These are phyloP conservation scores for Anguilla pacifica DNA, from an alignment of 2,797 vertebrate species.

Conservation along the genomic window DNA sequence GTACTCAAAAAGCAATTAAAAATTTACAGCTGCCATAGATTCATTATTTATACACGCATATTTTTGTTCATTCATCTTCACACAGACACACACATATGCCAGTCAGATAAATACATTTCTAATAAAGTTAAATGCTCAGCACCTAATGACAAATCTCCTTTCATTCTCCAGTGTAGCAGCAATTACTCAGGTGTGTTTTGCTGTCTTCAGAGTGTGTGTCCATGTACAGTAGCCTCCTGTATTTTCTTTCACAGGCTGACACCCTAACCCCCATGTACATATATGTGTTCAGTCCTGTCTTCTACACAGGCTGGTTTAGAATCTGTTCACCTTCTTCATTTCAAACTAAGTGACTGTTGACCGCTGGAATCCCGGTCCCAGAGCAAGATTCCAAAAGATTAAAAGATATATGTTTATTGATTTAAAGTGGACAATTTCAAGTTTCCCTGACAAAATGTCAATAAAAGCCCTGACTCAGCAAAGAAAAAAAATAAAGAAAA, in stretches of 20 bases:
- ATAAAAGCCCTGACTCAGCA: slow-evolving; percentile 19
- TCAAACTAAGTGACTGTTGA: not conserved
- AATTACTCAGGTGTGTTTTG: slow-evolving; percentile 37
- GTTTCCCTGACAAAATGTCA: not conserved
- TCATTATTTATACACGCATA: slow-evolving; percentile 72
- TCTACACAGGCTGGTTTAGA: not conserved
- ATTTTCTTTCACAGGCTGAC: not conserved
- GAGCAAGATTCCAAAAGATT: not conserved
- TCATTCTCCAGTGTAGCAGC: not conserved
- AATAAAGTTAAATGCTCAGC: slow-evolving; percentile 27
- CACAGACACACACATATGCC: slow-evolving; percentile 53
- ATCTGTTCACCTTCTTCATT: not conserved
- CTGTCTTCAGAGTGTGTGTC: slow-evolving; percentile 23
- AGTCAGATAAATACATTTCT: slow-evolving; percentile 50
- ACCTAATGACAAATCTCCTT: not conserved
- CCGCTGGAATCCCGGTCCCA: not conserved
- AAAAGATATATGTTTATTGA: slow-evolving; percentile 23
- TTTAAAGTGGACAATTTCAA: not conserved
- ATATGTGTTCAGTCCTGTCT: not conserved
- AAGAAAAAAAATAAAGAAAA: not conserved
- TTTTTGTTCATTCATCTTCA: slow-evolving; percentile 48
- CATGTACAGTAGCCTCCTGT: not conserved
- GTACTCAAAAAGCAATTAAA: slow-evolving; percentile 73
- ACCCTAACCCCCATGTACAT: not conserved
- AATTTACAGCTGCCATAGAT: slow-evolving; percentile 71